A percentile compares a stretch with the other conserved stretches of the same genome.
phyloP scores from a whole-genome alignment of 2,797 vertebrate species.

The Okamejei kenojei region DNA sequence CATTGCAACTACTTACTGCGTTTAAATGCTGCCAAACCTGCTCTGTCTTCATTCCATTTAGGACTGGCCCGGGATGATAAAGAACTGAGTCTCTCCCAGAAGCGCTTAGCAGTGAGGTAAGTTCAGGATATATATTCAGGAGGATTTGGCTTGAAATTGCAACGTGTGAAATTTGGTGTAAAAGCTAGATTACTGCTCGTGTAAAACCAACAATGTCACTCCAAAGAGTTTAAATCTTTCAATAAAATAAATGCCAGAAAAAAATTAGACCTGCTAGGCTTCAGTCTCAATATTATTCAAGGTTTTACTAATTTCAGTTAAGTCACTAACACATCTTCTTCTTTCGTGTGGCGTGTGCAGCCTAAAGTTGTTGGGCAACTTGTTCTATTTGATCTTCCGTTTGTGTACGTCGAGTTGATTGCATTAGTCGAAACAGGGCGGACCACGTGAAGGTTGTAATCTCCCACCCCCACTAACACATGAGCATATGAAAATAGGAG shows the following conservation, averaged over 20 bases:
- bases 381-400: no score
- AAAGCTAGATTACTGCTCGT: background rate
- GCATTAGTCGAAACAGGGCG: no score
- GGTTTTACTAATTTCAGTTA: background rate
- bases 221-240: background rate
- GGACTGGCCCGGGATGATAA: conserved; percentile 1
- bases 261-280: background rate
- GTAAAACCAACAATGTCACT: background rate
- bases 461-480: no score
- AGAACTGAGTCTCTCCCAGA: background rate
- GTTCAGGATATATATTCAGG: background rate
- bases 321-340: background rate
- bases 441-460: no score
- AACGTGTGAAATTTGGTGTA: background rate
- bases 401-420: no score
- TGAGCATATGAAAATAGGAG: no score
- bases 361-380: no score
- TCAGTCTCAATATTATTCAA: background rate
- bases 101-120: conserved; percentile 30
- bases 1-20: background rate
- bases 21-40: background rate
- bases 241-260: background rate
- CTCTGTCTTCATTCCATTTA: background rate
- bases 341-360: no score
- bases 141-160: background rate